phyloP scores from a whole-genome alignment of 2,797 vertebrate species.

The Cyprinella venusta region DNA sequence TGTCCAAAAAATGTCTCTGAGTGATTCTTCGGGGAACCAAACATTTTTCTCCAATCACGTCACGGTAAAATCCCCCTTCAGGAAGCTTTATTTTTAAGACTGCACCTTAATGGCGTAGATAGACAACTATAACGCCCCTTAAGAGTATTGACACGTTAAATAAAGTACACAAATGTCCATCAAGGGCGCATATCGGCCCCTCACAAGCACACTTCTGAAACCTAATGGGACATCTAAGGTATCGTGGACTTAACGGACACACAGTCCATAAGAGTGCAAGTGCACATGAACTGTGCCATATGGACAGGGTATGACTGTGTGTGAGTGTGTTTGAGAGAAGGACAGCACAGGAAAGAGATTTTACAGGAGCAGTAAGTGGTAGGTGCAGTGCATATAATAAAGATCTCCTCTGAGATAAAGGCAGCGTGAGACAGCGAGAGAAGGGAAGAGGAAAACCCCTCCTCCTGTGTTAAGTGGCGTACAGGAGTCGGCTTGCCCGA shows the following conservation, averaged over 20 bases:
- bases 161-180: too few species aligned
- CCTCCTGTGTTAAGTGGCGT: slow-evolving; percentile 56
- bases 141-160: too few species aligned
- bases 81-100: neutral
- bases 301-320: neutral
- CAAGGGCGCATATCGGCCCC: too few species aligned
- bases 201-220: too few species aligned
- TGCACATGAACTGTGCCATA: too few species aligned
- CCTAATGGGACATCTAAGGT: too few species aligned
- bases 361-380: slow-evolving; percentile 80
- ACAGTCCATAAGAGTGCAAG: too few species aligned
- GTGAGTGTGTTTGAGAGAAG: slow-evolving; percentile 14
- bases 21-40: neutral
- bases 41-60: neutral
- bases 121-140: neutral
- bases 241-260: too few species aligned
- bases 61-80: too few species aligned
- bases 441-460: slow-evolving; percentile 51
- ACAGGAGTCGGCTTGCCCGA: slow-evolving; percentile 77
- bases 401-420: slow-evolving; percentile 77
- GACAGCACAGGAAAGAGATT: slow-evolving; percentile 70
- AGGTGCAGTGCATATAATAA: slow-evolving; percentile 80
- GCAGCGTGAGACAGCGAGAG: slow-evolving; percentile 32
- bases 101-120: neutral
- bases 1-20: neutral